Percentiles rank a stretch among this genome's conserved stretches.
Conservation (phyloP, 2,797 vertebrate species). For the Hydrolagus colliei region DNA sequence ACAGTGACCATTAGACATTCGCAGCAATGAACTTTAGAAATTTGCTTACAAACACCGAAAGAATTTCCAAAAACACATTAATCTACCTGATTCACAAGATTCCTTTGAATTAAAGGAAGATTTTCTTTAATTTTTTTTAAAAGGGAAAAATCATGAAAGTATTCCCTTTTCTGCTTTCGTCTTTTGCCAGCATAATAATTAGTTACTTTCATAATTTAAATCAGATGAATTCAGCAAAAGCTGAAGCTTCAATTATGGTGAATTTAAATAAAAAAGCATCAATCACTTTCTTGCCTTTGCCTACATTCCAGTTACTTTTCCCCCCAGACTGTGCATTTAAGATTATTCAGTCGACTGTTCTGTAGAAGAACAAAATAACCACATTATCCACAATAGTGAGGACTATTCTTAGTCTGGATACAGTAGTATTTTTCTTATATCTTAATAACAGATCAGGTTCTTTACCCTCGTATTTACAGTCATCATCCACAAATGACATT, state of each 20-base stretch:
- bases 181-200: slow-evolving; percentile 35
- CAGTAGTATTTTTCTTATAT: background rate
- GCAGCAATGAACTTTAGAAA: slow-evolving; percentile 46
- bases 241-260: background rate
- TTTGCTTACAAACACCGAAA: slow-evolving; percentile 30
- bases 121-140: background rate
- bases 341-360: background rate
- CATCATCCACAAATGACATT: background rate
- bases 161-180: slow-evolving; percentile 32
- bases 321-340: background rate
- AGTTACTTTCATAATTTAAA: slow-evolving; percentile 33
- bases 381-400: background rate
- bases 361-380: background rate
- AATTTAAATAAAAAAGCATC: slow-evolving; percentile 20
- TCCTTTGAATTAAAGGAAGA: background rate
- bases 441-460: background rate
- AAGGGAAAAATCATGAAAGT: slow-evolving; percentile 11
- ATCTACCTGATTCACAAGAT: slow-evolving; percentile 34
- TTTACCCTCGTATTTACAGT: background rate
- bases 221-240: slow-evolving; percentile 30
- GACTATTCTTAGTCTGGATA: slow-evolving; percentile 12
- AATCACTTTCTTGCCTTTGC: background rate
- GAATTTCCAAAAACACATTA: background rate
- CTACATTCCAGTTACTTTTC: background rate
- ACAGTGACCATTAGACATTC: slow-evolving; percentile 51